These are phyloP conservation scores for Drosophila percnosoma DNA, from an alignment of 2,888 invertebrate genomes.

Conservation along the genomic window DNA sequence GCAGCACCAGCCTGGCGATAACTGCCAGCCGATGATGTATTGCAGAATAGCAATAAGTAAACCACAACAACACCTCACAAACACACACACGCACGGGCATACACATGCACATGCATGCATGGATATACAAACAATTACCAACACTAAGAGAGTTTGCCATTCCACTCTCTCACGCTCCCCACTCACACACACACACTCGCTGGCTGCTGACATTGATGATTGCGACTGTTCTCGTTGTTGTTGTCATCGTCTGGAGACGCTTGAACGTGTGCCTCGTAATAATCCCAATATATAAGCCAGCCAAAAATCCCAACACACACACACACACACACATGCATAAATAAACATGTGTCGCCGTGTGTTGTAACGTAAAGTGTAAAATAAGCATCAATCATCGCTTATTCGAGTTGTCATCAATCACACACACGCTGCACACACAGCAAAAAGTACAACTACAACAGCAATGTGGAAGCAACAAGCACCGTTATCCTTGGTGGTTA, in stretches of 20 bases:
- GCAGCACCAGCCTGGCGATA: not conserved
- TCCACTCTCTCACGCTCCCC: constrained; percentile 7
- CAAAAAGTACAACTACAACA: constrained; percentile 42
- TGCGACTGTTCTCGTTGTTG: constrained; percentile 42
- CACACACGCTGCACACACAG: constrained; percentile 71
- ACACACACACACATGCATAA: constrained; percentile 45
- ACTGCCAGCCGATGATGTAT: constrained; percentile 74
- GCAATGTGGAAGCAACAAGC: constrained; percentile 42
- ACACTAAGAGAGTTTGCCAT: constrained; percentile 54
- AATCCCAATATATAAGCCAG: constrained; percentile 65
- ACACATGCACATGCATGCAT: constrained; percentile 24
- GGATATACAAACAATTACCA: constrained; percentile 68
- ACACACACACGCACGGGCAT: constrained; percentile 34
- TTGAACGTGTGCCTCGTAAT: constrained; percentile 79
- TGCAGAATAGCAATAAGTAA: constrained; percentile 75
- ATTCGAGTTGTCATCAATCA: constrained; percentile 84
- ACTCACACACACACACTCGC: not conserved
- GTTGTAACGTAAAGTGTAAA: constrained; percentile 81
- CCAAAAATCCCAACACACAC: constrained; percentile 25
- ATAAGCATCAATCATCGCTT: constrained; percentile 84
- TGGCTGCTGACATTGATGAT: constrained; percentile 73
- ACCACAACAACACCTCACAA: constrained; percentile 57
- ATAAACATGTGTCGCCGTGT: constrained; percentile 81
- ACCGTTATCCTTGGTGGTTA: constrained; percentile 59
- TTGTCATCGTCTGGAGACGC: constrained; percentile 69